Evolutionary conservation across 1,140 invertebrate species (phyloP).

Genomic region (Solenopsis invicta): DNA sequence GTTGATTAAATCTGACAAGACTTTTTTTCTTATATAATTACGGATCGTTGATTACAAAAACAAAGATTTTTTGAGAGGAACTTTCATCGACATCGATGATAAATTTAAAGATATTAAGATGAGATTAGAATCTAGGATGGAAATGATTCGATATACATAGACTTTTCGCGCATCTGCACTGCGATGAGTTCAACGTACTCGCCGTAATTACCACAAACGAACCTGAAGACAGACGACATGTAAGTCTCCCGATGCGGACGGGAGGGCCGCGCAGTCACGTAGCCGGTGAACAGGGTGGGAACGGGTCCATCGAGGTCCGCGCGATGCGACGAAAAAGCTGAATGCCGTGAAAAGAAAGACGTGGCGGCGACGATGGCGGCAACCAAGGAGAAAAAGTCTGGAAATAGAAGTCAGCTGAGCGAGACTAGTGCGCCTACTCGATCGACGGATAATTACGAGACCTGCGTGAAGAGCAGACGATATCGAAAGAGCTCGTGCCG

Average conservation of each 20-base stretch:
- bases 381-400: constrained; percentile 46
- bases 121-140: neutral
- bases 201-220: constrained; percentile 79
- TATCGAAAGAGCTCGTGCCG: constrained; percentile 84
- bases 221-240: constrained; percentile 74
- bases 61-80: neutral
- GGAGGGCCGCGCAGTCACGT: constrained; percentile 69
- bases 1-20: neutral
- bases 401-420: constrained; percentile 66
- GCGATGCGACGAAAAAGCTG: constrained; percentile 69
- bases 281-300: constrained; percentile 71
- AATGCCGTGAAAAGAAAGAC: constrained; percentile 58
- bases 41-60: neutral
- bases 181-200: constrained; percentile 77
- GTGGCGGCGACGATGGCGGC: constrained; percentile 50
- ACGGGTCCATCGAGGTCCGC: constrained; percentile 49
- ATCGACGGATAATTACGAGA: constrained; percentile 84
- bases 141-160: constrained; percentile 21
- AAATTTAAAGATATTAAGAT: neutral
- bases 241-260: constrained; percentile 52
- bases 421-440: constrained; percentile 66
- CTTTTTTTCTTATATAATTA: neutral
- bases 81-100: neutral
- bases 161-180: constrained; percentile 31
- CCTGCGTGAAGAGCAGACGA: constrained; percentile 83